Percentiles rank a stretch among this genome's conserved stretches.
These are phyloP conservation scores for Paralichthys olivaceus DNA, from an alignment of 2,113 vertebrate genomes.

Conservation along the genomic window DNA sequence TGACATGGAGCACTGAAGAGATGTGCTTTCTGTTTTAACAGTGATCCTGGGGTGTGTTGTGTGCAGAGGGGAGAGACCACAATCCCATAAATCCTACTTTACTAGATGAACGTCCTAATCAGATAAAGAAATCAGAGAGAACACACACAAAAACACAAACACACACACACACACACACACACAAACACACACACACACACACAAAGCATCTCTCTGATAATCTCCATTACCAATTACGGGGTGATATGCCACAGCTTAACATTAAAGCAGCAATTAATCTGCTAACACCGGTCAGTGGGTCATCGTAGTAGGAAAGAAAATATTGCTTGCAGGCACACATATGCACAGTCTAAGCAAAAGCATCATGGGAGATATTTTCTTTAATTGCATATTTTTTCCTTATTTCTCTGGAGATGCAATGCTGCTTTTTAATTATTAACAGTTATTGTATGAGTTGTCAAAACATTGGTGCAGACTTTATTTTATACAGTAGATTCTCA, in stretches of 20 bases:
- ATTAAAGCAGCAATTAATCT: conserved; percentile 78
- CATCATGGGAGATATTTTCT: neutral
- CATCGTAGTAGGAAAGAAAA: conserved; percentile 36
- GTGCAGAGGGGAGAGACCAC: conserved; percentile 22
- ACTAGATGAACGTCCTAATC: conserved; percentile 77
- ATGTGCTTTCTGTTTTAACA: neutral
- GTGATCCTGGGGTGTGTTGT: neutral
- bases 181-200: conserved; percentile 25
- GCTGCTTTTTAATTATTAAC: no score
- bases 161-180: conserved; percentile 5
- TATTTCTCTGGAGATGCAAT: no score
- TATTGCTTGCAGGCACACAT: conserved; percentile 7
- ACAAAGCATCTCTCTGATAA: conserved; percentile 71
- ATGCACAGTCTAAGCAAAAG: neutral
- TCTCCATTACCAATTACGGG: conserved; percentile 77
- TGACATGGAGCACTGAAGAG: neutral
- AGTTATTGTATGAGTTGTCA: no score
- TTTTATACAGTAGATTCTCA: no score
- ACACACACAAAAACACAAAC: conserved; percentile 4
- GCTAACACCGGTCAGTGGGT: conserved; percentile 68
- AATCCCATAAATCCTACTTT: conserved; percentile 70
- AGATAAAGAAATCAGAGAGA: conserved; percentile 65
- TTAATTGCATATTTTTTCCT: no score
- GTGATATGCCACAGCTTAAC: conserved; percentile 69
- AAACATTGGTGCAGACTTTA: no score